These are phyloP conservation scores for Zonotrichia leucophrys DNA, from an alignment of 2,113 vertebrate genomes.

Conservation along the genomic window DNA sequence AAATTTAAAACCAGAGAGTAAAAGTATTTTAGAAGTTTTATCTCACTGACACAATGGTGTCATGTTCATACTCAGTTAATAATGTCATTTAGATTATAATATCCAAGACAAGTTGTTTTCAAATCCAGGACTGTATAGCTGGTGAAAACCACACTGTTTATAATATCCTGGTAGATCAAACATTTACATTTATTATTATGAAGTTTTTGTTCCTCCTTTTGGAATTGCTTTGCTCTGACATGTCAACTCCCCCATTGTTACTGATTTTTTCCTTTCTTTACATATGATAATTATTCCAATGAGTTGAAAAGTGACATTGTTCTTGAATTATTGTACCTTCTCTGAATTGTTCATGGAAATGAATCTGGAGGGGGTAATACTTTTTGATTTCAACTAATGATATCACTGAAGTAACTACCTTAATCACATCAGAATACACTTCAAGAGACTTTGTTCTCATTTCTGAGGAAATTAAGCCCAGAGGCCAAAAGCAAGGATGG, in stretches of 20 bases:
- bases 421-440: not conserved
- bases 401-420: not conserved
- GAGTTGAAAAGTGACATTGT: not conserved
- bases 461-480: not conserved
- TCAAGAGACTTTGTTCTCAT: not conserved
- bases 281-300: not conserved
- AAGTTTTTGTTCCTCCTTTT: not conserved
- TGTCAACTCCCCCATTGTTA: not conserved
- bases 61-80: not conserved
- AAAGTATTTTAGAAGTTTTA: not conserved
- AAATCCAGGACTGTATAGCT: not conserved
- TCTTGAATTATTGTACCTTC: not conserved
- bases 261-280: not conserved
- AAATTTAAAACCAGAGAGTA: not conserved
- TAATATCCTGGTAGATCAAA: not conserved
- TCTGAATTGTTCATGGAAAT: not conserved
- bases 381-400: not conserved
- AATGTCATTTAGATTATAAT: not conserved
- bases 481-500: not conserved
- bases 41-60: not conserved
- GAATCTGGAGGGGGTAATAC: not conserved
- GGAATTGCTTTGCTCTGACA: not conserved
- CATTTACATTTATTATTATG: not conserved
- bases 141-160: not conserved
- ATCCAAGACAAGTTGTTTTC: not conserved